Evolutionary conservation across 2,113 vertebrate genomes (phyloP), one percentile per base, ranked within the genome.

Genomic region (Ammodytes marinus): DNA sequence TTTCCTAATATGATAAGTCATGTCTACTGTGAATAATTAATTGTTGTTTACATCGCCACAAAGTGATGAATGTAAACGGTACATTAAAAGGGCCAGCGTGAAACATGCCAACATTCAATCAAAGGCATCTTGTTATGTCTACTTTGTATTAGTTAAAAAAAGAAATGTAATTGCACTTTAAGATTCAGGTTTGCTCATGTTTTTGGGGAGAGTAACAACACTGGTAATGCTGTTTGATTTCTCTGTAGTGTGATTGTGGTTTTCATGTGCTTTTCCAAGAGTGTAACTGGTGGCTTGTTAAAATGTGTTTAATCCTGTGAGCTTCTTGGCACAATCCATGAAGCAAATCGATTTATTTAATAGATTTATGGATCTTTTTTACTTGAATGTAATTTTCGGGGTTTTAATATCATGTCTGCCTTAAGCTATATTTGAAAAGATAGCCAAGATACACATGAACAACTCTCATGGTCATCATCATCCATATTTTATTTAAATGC

Each of bases 121-220:
- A 49, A 14, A 80, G 53, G 54, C 12, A n/a, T 54, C 10, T 72
- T 46, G 46, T 52, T 27, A 7, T 69, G 27, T 76, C 4, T 43
- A 0, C 1, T 65, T 55, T 65, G n/a, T 6, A 17, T 46, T 12
- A 3, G 27, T 27, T 27, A 27, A 27, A 27, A 27, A 27, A 13
- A 15, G 14, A 37, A 35, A 15, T 39, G 12, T 45, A 47, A 54
- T 46, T 67, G 68, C 63, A 77, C 80, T 83, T 65, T 70, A 63
- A 67, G 27, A 46, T 10, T 64, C 19, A 69, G 14, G 7, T 52
- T 68, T 50, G 49, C 12, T 12, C 1, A 0, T 46, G 9, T 42
- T 12, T 65, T 40, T 10, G 13, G 40, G 13, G 14, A 42, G 19
- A 13, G 40, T 52, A 17, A 66, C n/a, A 5, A 54, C 37, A 17